phyloP scores from a whole-genome alignment of 92 coral and sea anemone species.

The Palythoa grandiflora region DNA sequence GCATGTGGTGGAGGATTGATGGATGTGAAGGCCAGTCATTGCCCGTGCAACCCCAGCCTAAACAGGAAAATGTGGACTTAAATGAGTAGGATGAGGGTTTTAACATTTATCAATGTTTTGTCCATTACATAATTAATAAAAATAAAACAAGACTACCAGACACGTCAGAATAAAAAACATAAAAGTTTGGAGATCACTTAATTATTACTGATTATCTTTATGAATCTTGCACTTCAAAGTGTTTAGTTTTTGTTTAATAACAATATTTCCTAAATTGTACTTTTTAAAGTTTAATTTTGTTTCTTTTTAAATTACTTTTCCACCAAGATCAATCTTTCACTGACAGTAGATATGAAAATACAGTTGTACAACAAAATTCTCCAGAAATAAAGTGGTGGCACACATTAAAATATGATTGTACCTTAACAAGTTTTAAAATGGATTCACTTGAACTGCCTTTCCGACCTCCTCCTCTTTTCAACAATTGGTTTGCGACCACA shows the following conservation, averaged over 20 bases:
- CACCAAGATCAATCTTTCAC: not conserved
- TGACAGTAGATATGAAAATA: not conserved
- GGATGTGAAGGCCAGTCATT: no score
- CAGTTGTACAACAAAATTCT: not conserved
- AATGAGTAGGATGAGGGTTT: not conserved
- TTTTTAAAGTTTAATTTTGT: not conserved
- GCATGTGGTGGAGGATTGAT: not conserved
- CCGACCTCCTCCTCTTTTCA: constrained; percentile 50
- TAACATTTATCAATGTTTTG: not conserved
- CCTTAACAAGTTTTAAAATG: constrained; percentile 40
- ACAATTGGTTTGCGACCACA: constrained; percentile 26
- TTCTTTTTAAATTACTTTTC: not conserved
- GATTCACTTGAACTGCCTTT: constrained; percentile 33
- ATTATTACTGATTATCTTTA: not conserved
- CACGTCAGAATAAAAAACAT: no score
- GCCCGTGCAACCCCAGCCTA: no score
- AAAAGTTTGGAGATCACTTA: not conserved
- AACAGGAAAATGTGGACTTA: not conserved
- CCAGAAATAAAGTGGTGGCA: not conserved
- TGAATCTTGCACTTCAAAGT: not conserved
- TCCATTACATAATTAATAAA: not conserved
- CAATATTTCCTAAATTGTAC: not conserved
- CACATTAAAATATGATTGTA: not conserved
- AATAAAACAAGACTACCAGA: no score
- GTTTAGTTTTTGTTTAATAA: not conserved